A percentile compares a stretch with the other conserved stretches of the same genome.
Evolutionary conservation across 2,797 vertebrate species (phyloP).

Genomic region (Microctenopoma steveboyesi): DNA sequence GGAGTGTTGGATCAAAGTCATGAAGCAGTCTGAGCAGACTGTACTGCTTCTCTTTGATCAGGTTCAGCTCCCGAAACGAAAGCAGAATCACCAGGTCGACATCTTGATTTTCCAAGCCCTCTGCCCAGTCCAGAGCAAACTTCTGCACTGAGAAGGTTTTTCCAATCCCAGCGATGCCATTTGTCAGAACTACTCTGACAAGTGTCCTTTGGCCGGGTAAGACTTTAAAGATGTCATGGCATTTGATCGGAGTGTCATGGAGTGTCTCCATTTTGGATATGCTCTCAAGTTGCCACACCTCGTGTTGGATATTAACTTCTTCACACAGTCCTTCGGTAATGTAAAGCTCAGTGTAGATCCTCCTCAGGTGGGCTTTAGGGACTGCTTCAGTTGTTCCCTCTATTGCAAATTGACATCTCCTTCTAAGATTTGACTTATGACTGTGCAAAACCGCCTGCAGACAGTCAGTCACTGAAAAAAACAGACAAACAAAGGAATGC

Average conservation of each 20-base stretch:
- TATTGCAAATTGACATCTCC: slow-evolving; percentile 14
- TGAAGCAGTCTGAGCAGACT: slow-evolving; percentile 56
- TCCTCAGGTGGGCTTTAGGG: neutral
- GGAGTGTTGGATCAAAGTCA: slow-evolving; percentile 34
- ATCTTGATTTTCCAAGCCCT: slow-evolving; percentile 52
- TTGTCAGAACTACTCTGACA: slow-evolving; percentile 56
- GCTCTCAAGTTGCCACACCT: slow-evolving; percentile 37
- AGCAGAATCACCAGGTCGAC: slow-evolving; percentile 59
- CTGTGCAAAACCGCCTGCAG: neutral
- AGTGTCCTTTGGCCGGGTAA: slow-evolving; percentile 2
- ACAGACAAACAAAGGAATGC: neutral
- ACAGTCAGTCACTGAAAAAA: slow-evolving; percentile 8
- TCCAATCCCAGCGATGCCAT: slow-evolving; percentile 67
- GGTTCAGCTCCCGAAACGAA: slow-evolving; percentile 62
- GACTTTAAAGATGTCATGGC: slow-evolving; percentile 26
- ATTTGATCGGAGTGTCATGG: slow-evolving; percentile 19
- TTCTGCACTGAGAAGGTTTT: slow-evolving; percentile 64
- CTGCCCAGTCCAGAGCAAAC: slow-evolving; percentile 67
- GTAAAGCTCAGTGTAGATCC: slow-evolving; percentile 43
- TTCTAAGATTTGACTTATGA: slow-evolving; percentile 9
- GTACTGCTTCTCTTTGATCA: slow-evolving; percentile 3
- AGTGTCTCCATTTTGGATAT: slow-evolving; percentile 25
- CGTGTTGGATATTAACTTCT: slow-evolving; percentile 30
- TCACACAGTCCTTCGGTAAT: slow-evolving; percentile 33
- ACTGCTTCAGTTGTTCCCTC: slow-evolving; percentile 21